phyloP scores from a whole-genome alignment of 2,888 invertebrate species.

The Penaeus monodon region DNA sequence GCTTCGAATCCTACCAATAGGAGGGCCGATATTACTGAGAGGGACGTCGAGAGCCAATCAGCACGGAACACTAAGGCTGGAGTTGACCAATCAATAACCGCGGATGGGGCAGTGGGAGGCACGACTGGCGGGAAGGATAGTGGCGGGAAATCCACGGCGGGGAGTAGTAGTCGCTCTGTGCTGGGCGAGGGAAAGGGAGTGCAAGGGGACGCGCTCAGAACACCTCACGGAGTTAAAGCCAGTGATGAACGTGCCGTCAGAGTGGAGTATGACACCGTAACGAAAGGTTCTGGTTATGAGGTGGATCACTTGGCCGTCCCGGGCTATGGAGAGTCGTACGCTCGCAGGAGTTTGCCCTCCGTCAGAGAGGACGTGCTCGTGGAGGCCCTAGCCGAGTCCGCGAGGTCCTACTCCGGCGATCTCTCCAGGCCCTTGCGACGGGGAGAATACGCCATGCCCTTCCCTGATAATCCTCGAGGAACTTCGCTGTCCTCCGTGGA shows the following conservation, averaged over 20 bases:
- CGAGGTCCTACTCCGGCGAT: slow-evolving; percentile 41
- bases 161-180: slow-evolving; percentile 38
- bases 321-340: background rate
- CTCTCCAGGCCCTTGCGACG: slow-evolving; percentile 1
- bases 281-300: background rate
- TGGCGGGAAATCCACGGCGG: slow-evolving; percentile 45
- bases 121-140: slow-evolving; percentile 39
- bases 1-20: slow-evolving; percentile 19
- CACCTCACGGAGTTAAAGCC: background rate
- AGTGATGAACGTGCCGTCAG: background rate
- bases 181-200: slow-evolving; percentile 23
- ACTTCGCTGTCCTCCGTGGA: slow-evolving; percentile 48
- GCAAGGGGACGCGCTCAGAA: slow-evolving; percentile 10
- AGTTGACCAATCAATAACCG: slow-evolving; percentile 52
- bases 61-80: slow-evolving; percentile 26
- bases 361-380: slow-evolving; percentile 46
- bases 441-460: slow-evolving; percentile 41
- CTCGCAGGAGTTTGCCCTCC: background rate
- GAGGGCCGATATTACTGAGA: slow-evolving; percentile 3
- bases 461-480: slow-evolving; percentile 37
- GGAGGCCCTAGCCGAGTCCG: slow-evolving; percentile 48
- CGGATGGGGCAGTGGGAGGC: slow-evolving; percentile 47
- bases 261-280: too few relatives aligned
- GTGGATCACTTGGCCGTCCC: too few relatives aligned
- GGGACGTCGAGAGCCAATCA: slow-evolving; percentile 37